phyloP scores from a whole-genome alignment of 2,888 invertebrate species.

The Ceratothoa steindachneri region DNA sequence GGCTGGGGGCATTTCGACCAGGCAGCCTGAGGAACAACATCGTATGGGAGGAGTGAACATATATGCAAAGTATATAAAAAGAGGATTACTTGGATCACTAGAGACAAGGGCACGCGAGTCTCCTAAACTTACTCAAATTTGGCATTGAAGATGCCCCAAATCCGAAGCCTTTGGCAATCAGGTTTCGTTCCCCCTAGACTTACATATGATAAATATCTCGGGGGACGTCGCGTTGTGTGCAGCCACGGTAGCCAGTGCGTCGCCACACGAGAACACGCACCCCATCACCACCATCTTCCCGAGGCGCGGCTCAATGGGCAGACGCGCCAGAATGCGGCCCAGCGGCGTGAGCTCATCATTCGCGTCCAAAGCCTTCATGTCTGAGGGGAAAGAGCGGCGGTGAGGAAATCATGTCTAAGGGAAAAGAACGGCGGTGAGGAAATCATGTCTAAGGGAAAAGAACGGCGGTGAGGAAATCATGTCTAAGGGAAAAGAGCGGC shows the following conservation, averaged over 20 bases:
- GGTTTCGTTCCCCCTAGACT: no score
- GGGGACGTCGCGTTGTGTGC: conserved; percentile 93
- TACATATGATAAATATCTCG: conserved; percentile 82
- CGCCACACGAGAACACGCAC: conserved; percentile 83
- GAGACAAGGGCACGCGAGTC: no score
- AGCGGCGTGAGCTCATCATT: conserved; percentile 86
- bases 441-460: not conserved
- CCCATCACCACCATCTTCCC: conserved; percentile 96
- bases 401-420: not conserved
- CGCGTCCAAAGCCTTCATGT: conserved; percentile 84
- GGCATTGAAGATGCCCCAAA: no score
- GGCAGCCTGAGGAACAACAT: no score
- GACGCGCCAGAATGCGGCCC: conserved; percentile 84
- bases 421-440: not conserved
- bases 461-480: no score
- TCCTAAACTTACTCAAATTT: no score
- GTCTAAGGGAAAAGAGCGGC: not conserved
- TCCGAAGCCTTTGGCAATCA: no score
- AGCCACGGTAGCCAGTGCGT: conserved; percentile 87
- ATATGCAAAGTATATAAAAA: no score
- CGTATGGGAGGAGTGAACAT: no score
- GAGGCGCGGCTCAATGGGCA: conserved; percentile 92
- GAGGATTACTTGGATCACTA: no score
- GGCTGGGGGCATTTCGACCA: no score
- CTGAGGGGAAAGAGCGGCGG: conserved; percentile 55